These are phyloP conservation scores for Dynastes tityus DNA, from an alignment of 2,888 invertebrate species.

Conservation along the genomic window DNA sequence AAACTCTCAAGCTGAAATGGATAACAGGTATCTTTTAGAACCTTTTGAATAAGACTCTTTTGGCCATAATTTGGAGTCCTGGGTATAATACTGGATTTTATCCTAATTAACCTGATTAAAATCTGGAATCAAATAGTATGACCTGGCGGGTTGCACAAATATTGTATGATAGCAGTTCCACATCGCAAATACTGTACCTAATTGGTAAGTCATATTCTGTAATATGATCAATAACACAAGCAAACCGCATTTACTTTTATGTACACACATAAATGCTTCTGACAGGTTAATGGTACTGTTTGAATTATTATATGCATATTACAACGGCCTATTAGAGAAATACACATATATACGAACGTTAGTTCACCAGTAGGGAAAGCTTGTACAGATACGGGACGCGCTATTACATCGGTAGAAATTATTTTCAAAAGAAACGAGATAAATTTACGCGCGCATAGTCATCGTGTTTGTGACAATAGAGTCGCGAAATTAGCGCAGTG, in stretches of 20 bases:
- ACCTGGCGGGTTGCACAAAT: too few species aligned
- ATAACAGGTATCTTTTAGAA: too few species aligned
- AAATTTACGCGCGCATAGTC: neutral
- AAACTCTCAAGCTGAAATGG: too few species aligned
- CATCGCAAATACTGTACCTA: neutral
- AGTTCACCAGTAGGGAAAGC: neutral
- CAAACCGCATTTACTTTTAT: neutral
- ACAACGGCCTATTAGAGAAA: neutral
- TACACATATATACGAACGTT: neutral
- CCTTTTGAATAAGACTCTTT: too few species aligned
- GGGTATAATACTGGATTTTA: too few species aligned
- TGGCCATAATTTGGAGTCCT: too few species aligned
- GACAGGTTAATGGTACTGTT: neutral
- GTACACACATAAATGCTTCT: neutral
- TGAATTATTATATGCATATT: conserved; percentile 14
- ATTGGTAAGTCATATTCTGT: neutral
- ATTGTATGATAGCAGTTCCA: neutral
- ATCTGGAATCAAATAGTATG: neutral
- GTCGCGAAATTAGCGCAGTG: neutral
- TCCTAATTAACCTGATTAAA: neutral
- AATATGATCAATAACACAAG: neutral
- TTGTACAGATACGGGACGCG: neutral
- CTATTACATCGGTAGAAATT: neutral
- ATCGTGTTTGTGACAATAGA: neutral
- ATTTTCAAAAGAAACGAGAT: neutral